phyloP scores from a whole-genome alignment of 2,888 invertebrate genomes.

The Andrena trimmerana region DNA sequence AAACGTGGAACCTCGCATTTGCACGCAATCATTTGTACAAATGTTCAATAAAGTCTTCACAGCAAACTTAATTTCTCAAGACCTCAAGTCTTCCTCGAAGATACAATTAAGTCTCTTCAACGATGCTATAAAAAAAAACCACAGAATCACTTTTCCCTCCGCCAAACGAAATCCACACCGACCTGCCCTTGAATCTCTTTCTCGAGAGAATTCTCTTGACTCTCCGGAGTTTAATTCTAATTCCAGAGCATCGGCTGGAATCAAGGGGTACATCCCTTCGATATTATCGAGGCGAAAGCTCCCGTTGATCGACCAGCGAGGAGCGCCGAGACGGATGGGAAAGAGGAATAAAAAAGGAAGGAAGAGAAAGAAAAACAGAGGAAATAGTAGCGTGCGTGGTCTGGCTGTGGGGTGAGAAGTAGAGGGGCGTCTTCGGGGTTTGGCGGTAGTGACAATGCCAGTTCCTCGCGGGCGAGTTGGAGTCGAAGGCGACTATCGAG shows the following conservation, averaged over 20 bases:
- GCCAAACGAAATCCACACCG: no score
- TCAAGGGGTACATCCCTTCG: not conserved
- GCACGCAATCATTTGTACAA: no score
- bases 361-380: constrained; percentile 29
- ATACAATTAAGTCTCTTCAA: no score
- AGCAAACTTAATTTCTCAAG: no score
- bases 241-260: constrained; percentile 8
- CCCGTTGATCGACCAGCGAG: constrained; percentile 5
- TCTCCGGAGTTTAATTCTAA: not conserved
- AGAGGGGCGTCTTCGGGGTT: constrained; percentile 76
- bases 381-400: constrained; percentile 41
- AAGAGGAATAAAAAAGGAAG: constrained; percentile 25
- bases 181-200: not conserved
- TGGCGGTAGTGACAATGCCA: constrained; percentile 79
- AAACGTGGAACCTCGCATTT: no score
- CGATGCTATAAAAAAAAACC: no score
- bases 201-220: not conserved
- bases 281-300: not conserved
- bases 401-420: constrained; percentile 57
- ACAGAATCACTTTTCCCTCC: no score
- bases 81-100: no score
- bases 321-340: constrained; percentile 1
- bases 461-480: constrained; percentile 81
- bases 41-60: no score
- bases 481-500: constrained; percentile 81